Base-by-base conservation (phyloP, 2,888 invertebrate species). In the Molanna angustata region DNA sequence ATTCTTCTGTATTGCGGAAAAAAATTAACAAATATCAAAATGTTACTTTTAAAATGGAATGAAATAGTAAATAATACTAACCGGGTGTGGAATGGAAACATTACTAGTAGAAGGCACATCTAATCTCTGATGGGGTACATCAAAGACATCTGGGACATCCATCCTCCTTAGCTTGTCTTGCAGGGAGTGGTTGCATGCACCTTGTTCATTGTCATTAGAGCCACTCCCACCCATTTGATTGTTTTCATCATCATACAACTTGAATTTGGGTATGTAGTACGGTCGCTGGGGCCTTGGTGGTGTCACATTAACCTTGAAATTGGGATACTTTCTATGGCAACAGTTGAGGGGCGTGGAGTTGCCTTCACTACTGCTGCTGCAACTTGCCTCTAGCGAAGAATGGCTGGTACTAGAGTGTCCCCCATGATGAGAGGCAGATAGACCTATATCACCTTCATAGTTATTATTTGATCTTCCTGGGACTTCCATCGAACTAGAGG, bases 401-500 rank as follows among this genome's bases (percentile, higher is more conserved):
- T n/a, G n/a, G n/a, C n/a, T n/a, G n/a, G n/a, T n/a, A n/a, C n/a
- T n/a, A n/a, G n/a, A n/a, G n/a, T n/a, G n/a, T n/a, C n/a, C n/a
- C n/a, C n/a, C n/a, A n/a, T n/a, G n/a, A n/a, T n/a, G n/a, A n/a
- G n/a, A n/a, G n/a, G n/a, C n/a, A n/a, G n/a, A n/a, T n/a, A n/a
- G n/a, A n/a, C n/a, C n/a, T 21, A 7, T 16, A 37, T 19, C 37
- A 14, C 19, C 11, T 22, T 44, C 19, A n/a, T n/a, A n/a, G n/a
- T n/a, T n/a, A n/a, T n/a, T n/a, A n/a, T n/a, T n/a, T n/a, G n/a
- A n/a, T n/a, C n/a, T n/a, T n/a, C n/a, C n/a, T n/a, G n/a, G n/a
- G n/a, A n/a, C n/a, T n/a, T n/a, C n/a, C n/a, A n/a, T n/a, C 37
- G 69, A 69, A 62, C 71, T 72, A 22, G 73, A 70, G 9, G 73